Percentiles rank a stretch among this genome's conserved stretches.
phyloP scores from a whole-genome alignment of 2,888 invertebrate genomes.

The Sisyra nigra region DNA sequence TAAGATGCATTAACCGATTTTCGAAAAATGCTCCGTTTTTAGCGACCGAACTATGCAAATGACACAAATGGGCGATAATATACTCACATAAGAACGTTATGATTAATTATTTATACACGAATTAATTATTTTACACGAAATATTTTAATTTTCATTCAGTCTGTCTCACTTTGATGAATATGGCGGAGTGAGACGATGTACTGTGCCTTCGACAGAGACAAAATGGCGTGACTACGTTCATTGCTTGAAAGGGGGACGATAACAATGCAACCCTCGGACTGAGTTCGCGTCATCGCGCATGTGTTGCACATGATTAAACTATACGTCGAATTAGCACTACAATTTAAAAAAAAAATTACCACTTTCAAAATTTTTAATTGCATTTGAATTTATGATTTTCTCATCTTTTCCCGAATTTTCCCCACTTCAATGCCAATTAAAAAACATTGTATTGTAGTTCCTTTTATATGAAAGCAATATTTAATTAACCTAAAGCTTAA shows the following conservation, averaged over 20 bases:
- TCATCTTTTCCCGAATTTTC: too few species aligned
- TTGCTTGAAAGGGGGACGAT: conserved; percentile 4
- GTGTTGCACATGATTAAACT: too few species aligned
- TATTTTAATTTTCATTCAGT: conserved; percentile 7
- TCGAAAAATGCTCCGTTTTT: conserved; percentile 1
- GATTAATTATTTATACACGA: conserved; percentile 3
- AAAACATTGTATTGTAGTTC: too few species aligned
- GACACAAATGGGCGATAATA: not conserved
- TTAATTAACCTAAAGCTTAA: too few species aligned
- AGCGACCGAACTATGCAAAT: not conserved
- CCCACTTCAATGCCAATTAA: too few species aligned
- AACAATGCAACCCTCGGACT: conserved; percentile 4
- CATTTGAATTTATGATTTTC: too few species aligned
- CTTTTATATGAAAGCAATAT: too few species aligned
- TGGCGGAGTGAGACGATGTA: conserved; percentile 10
- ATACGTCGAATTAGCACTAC: too few species aligned
- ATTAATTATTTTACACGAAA: conserved; percentile 4
- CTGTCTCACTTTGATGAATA: conserved; percentile 10
- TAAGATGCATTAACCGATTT: conserved; percentile 5
- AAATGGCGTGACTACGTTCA: conserved; percentile 9
- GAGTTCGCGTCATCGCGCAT: too few species aligned
- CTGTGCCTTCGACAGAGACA: conserved; percentile 7
- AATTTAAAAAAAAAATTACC: too few species aligned
- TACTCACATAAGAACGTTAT: conserved; percentile 1
- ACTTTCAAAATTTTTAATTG: too few species aligned